Evolutionary conservation across 2,888 invertebrate species (phyloP), one percentile per base, ranked within the genome.

Genomic region (Oligia strigilis): DNA sequence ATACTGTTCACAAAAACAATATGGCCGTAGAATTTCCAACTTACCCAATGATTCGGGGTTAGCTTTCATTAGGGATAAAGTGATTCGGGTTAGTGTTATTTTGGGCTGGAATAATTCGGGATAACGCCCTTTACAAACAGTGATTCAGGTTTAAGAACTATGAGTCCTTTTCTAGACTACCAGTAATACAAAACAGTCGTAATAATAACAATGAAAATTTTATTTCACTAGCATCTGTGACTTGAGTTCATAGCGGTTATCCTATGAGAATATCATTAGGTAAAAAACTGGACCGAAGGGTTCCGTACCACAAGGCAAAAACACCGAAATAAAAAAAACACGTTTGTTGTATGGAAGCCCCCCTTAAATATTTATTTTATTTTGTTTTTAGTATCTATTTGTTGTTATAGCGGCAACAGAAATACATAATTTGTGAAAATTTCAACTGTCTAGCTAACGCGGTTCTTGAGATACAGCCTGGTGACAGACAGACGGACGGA

Each of bases 171-270:
- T 55, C 19, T n/a, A 69, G 52, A 58, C 19, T 14, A n/a, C 40
- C 58, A 65, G 40, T 65, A 82, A 55, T 43, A 52, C 11, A 36
- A 64, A 64, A n/a, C 8, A 79, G 36, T 70, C 64, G 40, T 64
- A 43, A n/a, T 49, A 82, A 60, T 36, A 77, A 75, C 65, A 62
- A 71, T 52, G 43, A 66, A 60, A 40, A 77, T 77, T 71, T 71
- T 62, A 77, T 83, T 66, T 36, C 9, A 62, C 65, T n/a, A 52
- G n/a, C 77, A 83, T 49, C 64, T 82, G 80, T 36, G 82, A 9
- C 36, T 75, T 40, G 4, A 19, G 46, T 69, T 49, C 19, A 49
- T 13, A 70, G n/a, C 36, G 66, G 19, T 19, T 55, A 70, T 36
- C 23, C 29, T 29, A 60, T 29, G 14, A 29, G 36, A 52, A 72